These are phyloP conservation scores for Chelon labrosus DNA, from an alignment of 2,797 vertebrate species.

Conservation along the genomic window DNA sequence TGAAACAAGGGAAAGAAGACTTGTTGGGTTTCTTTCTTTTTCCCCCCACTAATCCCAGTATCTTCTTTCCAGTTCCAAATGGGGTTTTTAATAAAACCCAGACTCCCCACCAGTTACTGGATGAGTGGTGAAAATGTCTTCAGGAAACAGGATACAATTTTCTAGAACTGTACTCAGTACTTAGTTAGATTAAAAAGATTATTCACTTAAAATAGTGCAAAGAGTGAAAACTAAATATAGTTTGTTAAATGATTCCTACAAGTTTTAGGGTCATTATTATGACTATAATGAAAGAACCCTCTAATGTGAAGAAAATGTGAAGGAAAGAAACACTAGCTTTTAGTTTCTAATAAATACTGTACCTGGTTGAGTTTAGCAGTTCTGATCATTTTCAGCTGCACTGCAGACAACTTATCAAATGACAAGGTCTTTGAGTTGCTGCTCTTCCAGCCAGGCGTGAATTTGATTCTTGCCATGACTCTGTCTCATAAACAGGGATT, in stretches of 20 bases:
- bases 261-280: background rate
- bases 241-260: background rate
- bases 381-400: conserved; percentile 14
- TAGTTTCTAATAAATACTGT: background rate
- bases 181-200: background rate
- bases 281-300: background rate
- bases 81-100: too few relatives aligned
- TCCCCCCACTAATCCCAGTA: too few relatives aligned
- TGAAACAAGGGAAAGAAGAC: too few relatives aligned
- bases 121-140: too few relatives aligned
- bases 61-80: too few relatives aligned
- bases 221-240: background rate
- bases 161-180: background rate
- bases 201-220: background rate
- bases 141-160: background rate
- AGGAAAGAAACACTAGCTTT: background rate
- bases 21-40: too few relatives aligned
- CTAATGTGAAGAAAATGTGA: background rate
- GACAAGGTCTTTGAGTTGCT: conserved; percentile 36
- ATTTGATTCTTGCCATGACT: conserved; percentile 37
- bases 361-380: conserved; percentile 16
- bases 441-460: conserved; percentile 25
- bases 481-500: conserved; percentile 48
- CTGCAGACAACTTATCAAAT: conserved; percentile 37
- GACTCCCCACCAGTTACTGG: too few relatives aligned